Base-by-base conservation (phyloP, 1,140 invertebrate genomes). In the Anthonomus grandis region DNA sequence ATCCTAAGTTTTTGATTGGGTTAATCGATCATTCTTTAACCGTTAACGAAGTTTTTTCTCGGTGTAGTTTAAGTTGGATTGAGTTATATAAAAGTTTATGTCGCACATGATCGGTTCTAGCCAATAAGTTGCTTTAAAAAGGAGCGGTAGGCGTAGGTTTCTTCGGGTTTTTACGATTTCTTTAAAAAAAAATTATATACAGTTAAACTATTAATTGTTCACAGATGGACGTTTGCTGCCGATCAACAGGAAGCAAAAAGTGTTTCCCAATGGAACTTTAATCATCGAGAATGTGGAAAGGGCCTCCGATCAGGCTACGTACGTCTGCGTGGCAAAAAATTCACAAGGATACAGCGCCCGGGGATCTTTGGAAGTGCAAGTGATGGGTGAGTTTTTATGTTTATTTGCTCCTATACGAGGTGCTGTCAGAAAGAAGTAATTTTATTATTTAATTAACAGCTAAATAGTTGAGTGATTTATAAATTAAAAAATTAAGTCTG, bases 271-370 rank as follows among this genome's bases (percentile, higher is more conserved):
- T 69, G 94, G 95, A 42, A 95, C 92, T 0, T 81, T 98, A 1
- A 90, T 94, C 45, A 93, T 98, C 63, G 87, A 93, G 71, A 93
- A 95, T 71, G 91, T 97, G 1, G 93, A 97, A 74, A 81, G 92
- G 22, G 82, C 84, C 61, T 89, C 90, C 50, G 95, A 98, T 76
- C 91, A 95, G 72, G 95, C 95, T 2, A 89, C 87, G 1, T 97
- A 97, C 76, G 93, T 89, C 0, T 98, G 95, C 74, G 90, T 94
- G 4, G 95, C 93, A 6, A 86, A 87, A 67, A 95, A 93, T 74
- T 82, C 86, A 41, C 90, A 94, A 73, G 91, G 91, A 37, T 92
- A 93, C 76, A 90, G 85, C 58, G 91, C 90, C 22, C 80, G 89
- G 62, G 87, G 88, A 68, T 88, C 85, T 48, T 78, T 97, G 8